Evolutionary conservation across 2,797 vertebrate species (phyloP), one percentile per base, ranked within the genome.

Genomic region (Semotilus atromaculatus): DNA sequence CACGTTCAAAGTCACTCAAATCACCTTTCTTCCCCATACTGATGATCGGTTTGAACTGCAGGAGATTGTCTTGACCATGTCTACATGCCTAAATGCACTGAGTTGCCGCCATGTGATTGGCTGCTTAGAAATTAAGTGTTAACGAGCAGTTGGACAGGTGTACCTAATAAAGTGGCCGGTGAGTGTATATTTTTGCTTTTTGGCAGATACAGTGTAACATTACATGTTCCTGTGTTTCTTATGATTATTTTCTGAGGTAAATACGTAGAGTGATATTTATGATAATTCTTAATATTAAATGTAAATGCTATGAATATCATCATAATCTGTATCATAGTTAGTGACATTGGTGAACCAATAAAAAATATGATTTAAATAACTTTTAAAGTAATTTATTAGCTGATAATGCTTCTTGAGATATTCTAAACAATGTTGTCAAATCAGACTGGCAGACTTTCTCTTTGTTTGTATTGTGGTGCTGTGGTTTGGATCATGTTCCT

Each of bases 401-500:
- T 48, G 70, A 29, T 72, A 45, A 76, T 38, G 19, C 6, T 9
- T n/a, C 21, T 53, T 58, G 13, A 53, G 31, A 36, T 36, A n/a
- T 53, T 34, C 10, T 23, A 5, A 75, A 80, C 60, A 34, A 16
- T 51, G 10, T 34, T 3, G 6, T 29, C 26, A 64, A 13, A 31
- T 34, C 53, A 60, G 74, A 40, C 13, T 68, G n/a, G 16, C 60
- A 67, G 45, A 58, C 18, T 34, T 40, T 76, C 34, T 58, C 48
- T 67, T 75, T 83, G 45, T 75, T 74, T 38, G 58, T 38, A 43
- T 40, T 70, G 62, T 68, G 48, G 43, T 29, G 64, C 60, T 72
- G 55, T 73, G 43, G 45, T 81, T 79, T 80, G 55, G 55, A 53
- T 85, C 82, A 84, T 81, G 58, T 81, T 73, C 4, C 70, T 67